Evolutionary conservation across 2,797 vertebrate genomes (phyloP), one percentile per base, ranked within the genome.

Genomic region (Tympanoctomys barrerae): DNA sequence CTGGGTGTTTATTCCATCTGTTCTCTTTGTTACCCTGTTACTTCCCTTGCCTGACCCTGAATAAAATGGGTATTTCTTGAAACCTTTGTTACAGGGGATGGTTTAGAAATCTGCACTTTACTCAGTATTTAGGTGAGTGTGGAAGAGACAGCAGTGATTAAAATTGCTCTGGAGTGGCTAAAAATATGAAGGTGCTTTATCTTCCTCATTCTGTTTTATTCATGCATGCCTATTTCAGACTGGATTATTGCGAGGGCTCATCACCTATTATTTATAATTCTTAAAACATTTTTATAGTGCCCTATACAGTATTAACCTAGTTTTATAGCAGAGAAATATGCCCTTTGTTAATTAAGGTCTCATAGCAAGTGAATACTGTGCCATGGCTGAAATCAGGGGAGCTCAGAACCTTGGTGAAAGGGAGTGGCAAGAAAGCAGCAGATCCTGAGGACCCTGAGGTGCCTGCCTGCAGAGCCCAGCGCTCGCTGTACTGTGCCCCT

Each of bases 1-100:
- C 92, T 96, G 97, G 97, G 94, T 94, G 62, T 96, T 96, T 90
- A 77, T 93, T 89, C 96, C 98, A 93, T 97, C 97, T 97, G 97
- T 96, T 93, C 88, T 90, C 86, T 98, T 96, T 97, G 97, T 97
- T 90, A 57, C 78, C 77, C 73, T 7, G 18, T 80, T 82, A 89
- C 39, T 57, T 95, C 95, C 73, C 78, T 80, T 94, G 93, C 70
- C 78, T 42, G 80, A 46, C 61, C 70, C 89, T 49, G 14, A 96
- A 88, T 96, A 88, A 97, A 94, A 90, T 52, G 61, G 77, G 6
- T 90, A 90, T 95, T 95, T 96, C 95, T 93, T 75, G 91, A 86
- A 87, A 87, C 73, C 66, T 97, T 96, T 94, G 81, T 93, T 96
- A 78, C 28, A 33, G 77, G 91, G 49, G 61, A 75, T 75, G 71